Percentiles rank a stretch among this genome's conserved stretches.
Conservation (phyloP, 64 coral and sea anemone species). For the Pocillopora damicornis region DNA sequence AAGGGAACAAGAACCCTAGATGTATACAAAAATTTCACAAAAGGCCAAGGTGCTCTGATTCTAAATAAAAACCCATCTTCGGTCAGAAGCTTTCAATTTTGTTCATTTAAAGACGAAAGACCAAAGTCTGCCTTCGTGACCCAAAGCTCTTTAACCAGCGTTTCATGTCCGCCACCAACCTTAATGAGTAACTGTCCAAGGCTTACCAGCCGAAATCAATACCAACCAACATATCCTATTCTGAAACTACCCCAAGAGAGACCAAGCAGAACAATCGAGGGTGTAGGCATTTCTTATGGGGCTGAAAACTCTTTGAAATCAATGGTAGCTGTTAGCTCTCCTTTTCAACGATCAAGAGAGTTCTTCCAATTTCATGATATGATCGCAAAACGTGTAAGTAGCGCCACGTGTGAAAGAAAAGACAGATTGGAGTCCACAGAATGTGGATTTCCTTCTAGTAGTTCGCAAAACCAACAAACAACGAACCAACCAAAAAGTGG, state of each 20-base stretch:
- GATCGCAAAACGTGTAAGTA: not conserved
- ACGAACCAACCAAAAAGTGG: not conserved
- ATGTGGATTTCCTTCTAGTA: not conserved
- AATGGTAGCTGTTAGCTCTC: not conserved
- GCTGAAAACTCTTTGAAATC: not conserved
- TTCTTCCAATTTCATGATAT: not conserved
- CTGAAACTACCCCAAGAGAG: not conserved
- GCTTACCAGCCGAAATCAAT: not conserved
- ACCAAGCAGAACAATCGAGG: not conserved
- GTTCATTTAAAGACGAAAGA: not conserved
- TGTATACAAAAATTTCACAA: not conserved
- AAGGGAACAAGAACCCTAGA: not conserved
- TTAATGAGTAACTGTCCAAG: not conserved
- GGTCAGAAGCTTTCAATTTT: not conserved
- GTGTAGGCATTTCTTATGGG: not conserved
- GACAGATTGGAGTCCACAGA: not conserved
- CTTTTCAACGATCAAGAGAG: not conserved
- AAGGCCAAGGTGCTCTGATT: not conserved
- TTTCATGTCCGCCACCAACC: not conserved
- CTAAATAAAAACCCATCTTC: not conserved
- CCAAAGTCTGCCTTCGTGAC: too few relatives aligned
- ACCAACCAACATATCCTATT: not conserved
- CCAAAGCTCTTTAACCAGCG: not conserved
- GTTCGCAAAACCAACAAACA: not conserved
- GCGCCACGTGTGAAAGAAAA: not conserved